Evolutionary conservation across 2,113 vertebrate species (phyloP).

Genomic region (Varanus salvator): DNA sequence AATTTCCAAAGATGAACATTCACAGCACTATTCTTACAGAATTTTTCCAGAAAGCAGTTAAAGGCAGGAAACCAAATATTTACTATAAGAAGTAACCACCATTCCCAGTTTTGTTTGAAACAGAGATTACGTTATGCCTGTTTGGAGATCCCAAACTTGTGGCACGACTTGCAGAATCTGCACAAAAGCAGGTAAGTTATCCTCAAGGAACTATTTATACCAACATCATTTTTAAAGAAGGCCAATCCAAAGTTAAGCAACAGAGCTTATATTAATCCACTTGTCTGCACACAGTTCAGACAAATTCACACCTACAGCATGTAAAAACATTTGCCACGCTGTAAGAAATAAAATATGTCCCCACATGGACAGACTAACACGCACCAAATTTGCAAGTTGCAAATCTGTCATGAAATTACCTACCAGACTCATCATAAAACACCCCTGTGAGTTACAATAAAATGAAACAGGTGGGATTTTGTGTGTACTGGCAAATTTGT

Average conservation of each 20-base stretch:
- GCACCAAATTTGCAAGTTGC: background rate
- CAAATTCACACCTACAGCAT: background rate
- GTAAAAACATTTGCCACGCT: background rate
- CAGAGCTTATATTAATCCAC: background rate
- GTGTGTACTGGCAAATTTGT: background rate
- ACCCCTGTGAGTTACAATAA: background rate
- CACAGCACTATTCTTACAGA: background rate
- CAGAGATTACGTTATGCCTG: background rate
- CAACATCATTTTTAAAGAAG: constrained; percentile 32
- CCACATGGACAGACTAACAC: background rate
- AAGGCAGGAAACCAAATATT: constrained; percentile 36
- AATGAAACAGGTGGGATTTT: background rate
- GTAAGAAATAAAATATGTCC: background rate
- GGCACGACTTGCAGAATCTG: constrained; percentile 25
- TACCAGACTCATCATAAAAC: background rate
- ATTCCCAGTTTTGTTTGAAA: constrained; percentile 11
- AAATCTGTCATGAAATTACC: too few species aligned
- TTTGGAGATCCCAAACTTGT: background rate
- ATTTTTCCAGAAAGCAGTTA: constrained; percentile 25
- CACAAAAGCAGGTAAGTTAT: background rate
- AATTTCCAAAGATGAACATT: constrained; percentile 16
- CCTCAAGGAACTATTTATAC: background rate
- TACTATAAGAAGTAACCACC: constrained; percentile 37
- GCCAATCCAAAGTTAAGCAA: constrained; percentile 16
- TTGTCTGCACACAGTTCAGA: background rate